A percentile compares a stretch with the other conserved stretches of the same genome.
These are phyloP conservation scores for Aricia artaxerxes DNA, from an alignment of 2,888 invertebrate species.

Conservation along the genomic window DNA sequence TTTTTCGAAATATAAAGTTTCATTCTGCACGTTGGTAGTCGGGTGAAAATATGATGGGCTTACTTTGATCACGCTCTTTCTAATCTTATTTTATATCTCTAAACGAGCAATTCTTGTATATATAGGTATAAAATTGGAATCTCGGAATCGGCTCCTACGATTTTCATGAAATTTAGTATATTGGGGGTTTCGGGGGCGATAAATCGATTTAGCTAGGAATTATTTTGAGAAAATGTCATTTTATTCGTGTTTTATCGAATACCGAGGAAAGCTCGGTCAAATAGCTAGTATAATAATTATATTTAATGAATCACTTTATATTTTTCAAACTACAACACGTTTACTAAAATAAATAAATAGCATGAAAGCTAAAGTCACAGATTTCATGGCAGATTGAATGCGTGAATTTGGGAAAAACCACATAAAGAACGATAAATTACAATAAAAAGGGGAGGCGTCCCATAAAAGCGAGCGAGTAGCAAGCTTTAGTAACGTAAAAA, in stretches of 20 bases:
- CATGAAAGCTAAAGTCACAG: background rate
- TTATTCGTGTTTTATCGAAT: too few relatives aligned
- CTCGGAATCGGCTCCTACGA: too few relatives aligned
- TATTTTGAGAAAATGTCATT: too few relatives aligned
- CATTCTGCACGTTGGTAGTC: conserved; percentile 63
- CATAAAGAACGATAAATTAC: background rate
- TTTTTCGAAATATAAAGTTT: conserved; percentile 37
- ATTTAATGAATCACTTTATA: background rate
- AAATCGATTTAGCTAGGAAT: too few relatives aligned
- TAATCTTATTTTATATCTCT: too few relatives aligned
- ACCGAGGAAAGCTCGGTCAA: too few relatives aligned
- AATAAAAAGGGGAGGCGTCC: background rate
- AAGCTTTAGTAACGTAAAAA: background rate
- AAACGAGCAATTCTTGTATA: too few relatives aligned
- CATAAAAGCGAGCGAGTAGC: conserved; percentile 8
- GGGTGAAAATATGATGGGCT: conserved; percentile 31
- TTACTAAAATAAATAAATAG: background rate
- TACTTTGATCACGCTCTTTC: background rate
- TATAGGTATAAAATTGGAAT: too few relatives aligned
- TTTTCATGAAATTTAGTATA: too few relatives aligned
- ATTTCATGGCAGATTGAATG: background rate
- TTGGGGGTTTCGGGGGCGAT: too few relatives aligned
- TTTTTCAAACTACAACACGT: background rate
- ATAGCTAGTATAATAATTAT: too few relatives aligned
- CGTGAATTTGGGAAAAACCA: background rate